Evolutionary conservation across 2,888 invertebrate species (phyloP).

Genomic region (Drosophila prolongata): DNA sequence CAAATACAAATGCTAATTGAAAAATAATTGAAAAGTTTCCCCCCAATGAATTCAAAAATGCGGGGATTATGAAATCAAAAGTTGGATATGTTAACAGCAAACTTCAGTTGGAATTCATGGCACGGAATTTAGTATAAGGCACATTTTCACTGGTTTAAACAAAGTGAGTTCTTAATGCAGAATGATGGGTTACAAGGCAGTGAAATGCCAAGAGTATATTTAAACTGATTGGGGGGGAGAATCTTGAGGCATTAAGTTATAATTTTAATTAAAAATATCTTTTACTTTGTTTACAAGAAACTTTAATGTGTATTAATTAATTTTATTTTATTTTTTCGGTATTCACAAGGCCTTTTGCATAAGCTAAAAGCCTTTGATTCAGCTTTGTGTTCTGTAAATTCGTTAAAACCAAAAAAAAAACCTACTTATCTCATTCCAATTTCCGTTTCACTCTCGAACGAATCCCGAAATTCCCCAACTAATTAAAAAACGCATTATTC

Average conservation of each 20-base stretch:
- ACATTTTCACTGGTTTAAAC: background rate
- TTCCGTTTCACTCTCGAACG: conserved; percentile 12
- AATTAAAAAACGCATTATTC: conserved; percentile 39
- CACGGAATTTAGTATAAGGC: background rate
- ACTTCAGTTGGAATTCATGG: background rate
- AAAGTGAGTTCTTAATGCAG: background rate
- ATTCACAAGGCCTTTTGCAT: no score
- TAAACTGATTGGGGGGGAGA: no score
- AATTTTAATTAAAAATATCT: no score
- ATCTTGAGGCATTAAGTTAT: no score
- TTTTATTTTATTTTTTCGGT: no score
- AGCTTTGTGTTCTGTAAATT: background rate
- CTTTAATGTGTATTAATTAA: no score
- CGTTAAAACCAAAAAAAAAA: background rate
- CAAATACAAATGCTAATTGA: conserved; percentile 32
- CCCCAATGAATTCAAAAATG: background rate
- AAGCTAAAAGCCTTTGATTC: no score
- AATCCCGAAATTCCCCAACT: conserved; percentile 22
- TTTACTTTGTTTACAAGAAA: no score
- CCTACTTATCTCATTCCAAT: conserved; percentile 1
- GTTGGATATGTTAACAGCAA: background rate
- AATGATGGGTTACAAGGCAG: no score
- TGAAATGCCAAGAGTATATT: no score
- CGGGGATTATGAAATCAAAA: conserved; percentile 2
- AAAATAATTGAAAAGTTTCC: conserved; percentile 20